Conservation (phyloP, 1,140 invertebrate genomes). For the Drosophila quadrilineata region DNA sequence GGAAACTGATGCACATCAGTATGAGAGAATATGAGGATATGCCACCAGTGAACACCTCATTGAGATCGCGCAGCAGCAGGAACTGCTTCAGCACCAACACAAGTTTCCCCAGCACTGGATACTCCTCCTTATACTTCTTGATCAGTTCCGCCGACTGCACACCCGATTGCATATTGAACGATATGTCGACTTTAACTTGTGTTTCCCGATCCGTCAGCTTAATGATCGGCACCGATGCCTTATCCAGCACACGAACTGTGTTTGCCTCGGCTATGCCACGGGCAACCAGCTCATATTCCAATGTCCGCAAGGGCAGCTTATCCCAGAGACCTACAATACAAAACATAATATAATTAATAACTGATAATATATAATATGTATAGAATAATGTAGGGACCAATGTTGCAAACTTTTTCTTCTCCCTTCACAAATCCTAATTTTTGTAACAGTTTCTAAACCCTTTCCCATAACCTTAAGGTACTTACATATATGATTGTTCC, state of each 20-base stretch:
- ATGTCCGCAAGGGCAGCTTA: conserved; percentile 92
- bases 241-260: conserved; percentile 97
- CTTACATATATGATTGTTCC: no score
- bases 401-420: no score
- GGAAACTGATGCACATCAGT: conserved; percentile 98
- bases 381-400: no score
- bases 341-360: not conserved
- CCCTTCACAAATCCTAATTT: no score
- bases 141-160: conserved; percentile 97
- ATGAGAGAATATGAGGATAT: conserved; percentile 99
- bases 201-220: conserved; percentile 98
- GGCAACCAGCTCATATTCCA: conserved; percentile 94
- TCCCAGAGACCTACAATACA: conserved; percentile 92
- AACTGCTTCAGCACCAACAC: conserved; percentile 99
- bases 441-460: no score
- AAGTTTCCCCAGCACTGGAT: conserved; percentile 94
- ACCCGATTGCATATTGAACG: conserved; percentile 98
- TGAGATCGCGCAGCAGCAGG: conserved; percentile 96
- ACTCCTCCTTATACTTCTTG: conserved; percentile 90
- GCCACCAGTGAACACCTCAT: conserved; percentile 99
- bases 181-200: conserved; percentile 97
- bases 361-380: not conserved
- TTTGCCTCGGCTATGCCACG: conserved; percentile 93
- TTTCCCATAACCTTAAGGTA: no score
- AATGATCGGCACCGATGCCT: conserved; percentile 98